Base-by-base conservation (phyloP, 2,888 invertebrate genomes). In the Ashinkailepas kermadecensis region DNA sequence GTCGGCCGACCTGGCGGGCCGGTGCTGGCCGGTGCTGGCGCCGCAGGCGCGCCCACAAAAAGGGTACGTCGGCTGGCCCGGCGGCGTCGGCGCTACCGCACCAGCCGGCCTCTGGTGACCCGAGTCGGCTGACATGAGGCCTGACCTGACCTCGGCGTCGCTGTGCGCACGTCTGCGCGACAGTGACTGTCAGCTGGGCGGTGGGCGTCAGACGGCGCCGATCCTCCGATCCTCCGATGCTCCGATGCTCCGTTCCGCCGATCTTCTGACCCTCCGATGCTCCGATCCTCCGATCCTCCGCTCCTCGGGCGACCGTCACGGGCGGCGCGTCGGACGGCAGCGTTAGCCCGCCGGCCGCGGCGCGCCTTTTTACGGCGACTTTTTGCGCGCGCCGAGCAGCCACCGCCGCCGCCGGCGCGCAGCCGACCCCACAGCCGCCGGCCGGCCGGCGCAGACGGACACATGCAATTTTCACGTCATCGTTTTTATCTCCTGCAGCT, bases 401-500 rank as follows among this genome's bases (percentile, higher is more conserved):
- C 62, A 15, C 13, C 62, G 18, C 21, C 18, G 67, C 67, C 67
- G 25, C 9, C 67, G 67, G 67, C 67, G 10, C 39, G 1, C 62
- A 4, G 62, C 62, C 8, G 18, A 8, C 4, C 13, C 25, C 67
- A 25, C 25, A 13, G 12, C 13, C n/a, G 8, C 11, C 13, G 10
- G 25, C 11, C 25, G 12, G 25, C 25, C 9, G 0, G 18, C 62
- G 25, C 25, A 25, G 67, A 13, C 67, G 67, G 67, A 67, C 67
- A 25, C 25, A 67, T 25, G 67, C 67, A 67, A 67, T 67, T 67
- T 67, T 67, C 25, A 12, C 67, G 67, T 67, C 67, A 67, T 25
- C n/a, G 67, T 67, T 67, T 67, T 67, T 67, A 67, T 67, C 67
- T 25, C 25, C 25, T 62, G 23, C 67, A 67, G 67, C 67, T n/a